A percentile compares a stretch with the other conserved stretches of the same genome.
These are phyloP conservation scores for Athene noctua DNA, from an alignment of 2,113 vertebrate genomes.

Conservation along the genomic window DNA sequence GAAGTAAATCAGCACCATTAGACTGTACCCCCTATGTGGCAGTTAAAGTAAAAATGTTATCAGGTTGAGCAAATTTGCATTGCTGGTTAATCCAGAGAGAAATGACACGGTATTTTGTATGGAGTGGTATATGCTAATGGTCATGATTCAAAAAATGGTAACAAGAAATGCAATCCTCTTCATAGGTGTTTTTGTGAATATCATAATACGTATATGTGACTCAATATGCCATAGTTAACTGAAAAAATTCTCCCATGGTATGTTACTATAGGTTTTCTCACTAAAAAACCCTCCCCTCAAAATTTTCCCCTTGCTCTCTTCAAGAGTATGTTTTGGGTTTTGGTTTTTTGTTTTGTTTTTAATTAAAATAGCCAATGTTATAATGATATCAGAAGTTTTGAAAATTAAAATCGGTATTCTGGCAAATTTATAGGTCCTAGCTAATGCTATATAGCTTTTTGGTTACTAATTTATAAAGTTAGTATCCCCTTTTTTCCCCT, in stretches of 20 bases:
- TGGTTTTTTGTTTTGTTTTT: not conserved
- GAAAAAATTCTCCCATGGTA: not conserved
- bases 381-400: not conserved
- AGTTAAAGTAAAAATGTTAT: not conserved
- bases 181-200: not conserved
- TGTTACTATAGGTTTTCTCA: not conserved
- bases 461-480: not conserved
- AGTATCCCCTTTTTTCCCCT: not conserved
- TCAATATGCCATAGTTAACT: not conserved
- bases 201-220: not conserved
- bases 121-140: not conserved
- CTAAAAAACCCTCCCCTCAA: not conserved
- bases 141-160: not conserved
- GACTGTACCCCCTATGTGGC: not conserved
- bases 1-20: not conserved
- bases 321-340: not conserved
- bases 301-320: not conserved
- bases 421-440: not conserved
- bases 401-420: constrained; percentile 12
- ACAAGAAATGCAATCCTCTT: not conserved
- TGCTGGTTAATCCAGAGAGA: not conserved
- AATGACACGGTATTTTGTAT: not conserved
- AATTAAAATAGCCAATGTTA: not conserved
- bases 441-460: constrained; percentile 5
- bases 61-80: not conserved